A percentile compares a stretch with the other conserved stretches of the same genome.
Evolutionary conservation across 2,888 invertebrate species (phyloP).

Genomic region (Leucophora obtusa): DNA sequence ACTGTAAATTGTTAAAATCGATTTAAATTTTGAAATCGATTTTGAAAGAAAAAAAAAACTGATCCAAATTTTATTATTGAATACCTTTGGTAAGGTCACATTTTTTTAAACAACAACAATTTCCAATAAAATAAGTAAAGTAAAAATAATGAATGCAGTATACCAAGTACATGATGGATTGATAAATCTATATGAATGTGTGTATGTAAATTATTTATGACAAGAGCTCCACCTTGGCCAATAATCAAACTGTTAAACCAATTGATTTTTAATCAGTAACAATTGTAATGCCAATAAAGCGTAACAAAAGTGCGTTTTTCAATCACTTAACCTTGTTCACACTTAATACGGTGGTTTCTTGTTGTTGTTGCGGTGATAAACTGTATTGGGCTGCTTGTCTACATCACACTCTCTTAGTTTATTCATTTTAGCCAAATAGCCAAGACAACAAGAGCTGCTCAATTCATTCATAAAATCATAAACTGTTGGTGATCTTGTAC

Average conservation of each 20-base stretch:
- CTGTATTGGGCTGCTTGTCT: conserved; percentile 4
- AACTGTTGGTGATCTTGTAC: neutral
- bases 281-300: conserved; percentile 42
- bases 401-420: neutral
- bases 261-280: conserved; percentile 57
- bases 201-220: conserved; percentile 14
- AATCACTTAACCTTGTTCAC: conserved; percentile 59
- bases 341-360: conserved; percentile 27
- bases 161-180: neutral
- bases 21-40: neutral
- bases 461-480: neutral
- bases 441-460: neutral
- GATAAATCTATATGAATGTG: neutral
- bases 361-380: neutral
- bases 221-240: conserved; percentile 45
- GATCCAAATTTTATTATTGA: neutral
- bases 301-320: conserved; percentile 42
- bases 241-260: conserved; percentile 37
- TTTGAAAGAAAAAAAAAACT: neutral
- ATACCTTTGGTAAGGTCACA: neutral
- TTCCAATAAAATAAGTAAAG: neutral
- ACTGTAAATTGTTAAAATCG: conserved; percentile 5
- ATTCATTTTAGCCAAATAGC: neutral
- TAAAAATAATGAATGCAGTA: neutral
- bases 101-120: conserved; percentile 6